Evolutionary conservation across 2,888 invertebrate genomes (phyloP).

Genomic region (Chaitophorus viminalis): DNA sequence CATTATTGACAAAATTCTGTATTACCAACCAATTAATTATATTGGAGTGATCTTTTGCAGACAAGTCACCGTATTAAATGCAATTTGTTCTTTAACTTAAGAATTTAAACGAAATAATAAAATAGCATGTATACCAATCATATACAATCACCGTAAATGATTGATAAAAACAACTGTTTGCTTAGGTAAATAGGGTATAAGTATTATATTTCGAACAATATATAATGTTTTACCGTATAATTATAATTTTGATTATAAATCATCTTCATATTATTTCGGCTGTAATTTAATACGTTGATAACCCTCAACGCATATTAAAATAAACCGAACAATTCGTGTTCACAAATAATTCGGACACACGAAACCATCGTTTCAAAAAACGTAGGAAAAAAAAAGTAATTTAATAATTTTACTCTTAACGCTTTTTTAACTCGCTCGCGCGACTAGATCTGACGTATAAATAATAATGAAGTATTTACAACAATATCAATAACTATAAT

Average conservation of each 20-base stretch:
- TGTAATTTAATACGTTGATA: conserved; percentile 40
- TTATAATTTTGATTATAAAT: conserved; percentile 33
- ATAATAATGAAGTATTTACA: background rate
- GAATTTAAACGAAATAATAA: too few species aligned
- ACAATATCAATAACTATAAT: background rate
- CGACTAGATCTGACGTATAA: background rate
- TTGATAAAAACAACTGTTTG: background rate
- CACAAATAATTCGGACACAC: background rate
- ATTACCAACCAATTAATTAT: background rate
- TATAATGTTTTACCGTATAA: conserved; percentile 4
- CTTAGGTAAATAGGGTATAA: background rate
- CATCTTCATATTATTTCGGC: conserved; percentile 10
- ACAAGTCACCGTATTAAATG: background rate
- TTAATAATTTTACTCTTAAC: too few species aligned
- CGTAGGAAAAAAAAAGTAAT: background rate
- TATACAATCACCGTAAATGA: too few species aligned
- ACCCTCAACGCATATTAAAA: conserved; percentile 26
- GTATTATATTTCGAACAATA: conserved; percentile 15
- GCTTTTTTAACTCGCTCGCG: background rate
- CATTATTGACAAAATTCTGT: background rate
- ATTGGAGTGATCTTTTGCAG: background rate
- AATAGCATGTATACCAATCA: too few species aligned
- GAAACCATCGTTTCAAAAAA: background rate
- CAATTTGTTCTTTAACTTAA: background rate
- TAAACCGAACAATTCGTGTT: background rate